These are phyloP conservation scores for Chloroceryle inda DNA, from an alignment of 2,797 vertebrate species.

Conservation along the genomic window DNA sequence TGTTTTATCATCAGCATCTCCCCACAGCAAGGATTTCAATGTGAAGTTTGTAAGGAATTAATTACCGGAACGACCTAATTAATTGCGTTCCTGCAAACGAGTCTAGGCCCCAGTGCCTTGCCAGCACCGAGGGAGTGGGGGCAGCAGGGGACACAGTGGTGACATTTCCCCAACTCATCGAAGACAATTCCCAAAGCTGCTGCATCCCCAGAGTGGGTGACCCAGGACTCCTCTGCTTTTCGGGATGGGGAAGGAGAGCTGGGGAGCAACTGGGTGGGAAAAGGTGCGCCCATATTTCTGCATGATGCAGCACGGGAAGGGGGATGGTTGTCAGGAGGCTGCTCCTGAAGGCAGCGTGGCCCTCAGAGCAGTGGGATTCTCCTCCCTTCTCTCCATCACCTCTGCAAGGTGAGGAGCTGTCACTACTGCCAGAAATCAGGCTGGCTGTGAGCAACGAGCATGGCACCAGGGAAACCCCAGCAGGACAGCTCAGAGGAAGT, in stretches of 20 bases:
- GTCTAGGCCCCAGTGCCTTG: neutral
- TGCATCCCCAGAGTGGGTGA: rapidly evolving
- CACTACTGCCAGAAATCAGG: neutral
- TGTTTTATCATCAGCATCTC: neutral
- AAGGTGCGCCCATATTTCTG: rapidly evolving
- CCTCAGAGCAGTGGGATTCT: neutral
- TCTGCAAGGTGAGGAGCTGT: neutral
- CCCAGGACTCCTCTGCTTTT: neutral
- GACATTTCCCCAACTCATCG: neutral
- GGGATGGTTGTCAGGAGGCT: rapidly evolving
- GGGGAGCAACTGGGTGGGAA: neutral
- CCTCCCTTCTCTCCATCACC: neutral
- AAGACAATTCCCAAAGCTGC: conserved; percentile 5
- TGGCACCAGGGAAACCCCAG: rapidly evolving
- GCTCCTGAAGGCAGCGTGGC: neutral
- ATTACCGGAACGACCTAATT: conserved; percentile 68
- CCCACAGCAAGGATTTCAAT: neutral
- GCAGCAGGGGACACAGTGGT: neutral
- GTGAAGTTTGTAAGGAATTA: conserved; percentile 54
- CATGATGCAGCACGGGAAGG: rapidly evolving
- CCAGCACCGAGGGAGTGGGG: neutral
- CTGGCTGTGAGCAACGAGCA: rapidly evolving
- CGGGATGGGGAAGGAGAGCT: neutral
- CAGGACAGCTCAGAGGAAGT: neutral
- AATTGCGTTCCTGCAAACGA: conserved; percentile 4